Evolutionary conservation across 37 sponge, comb jelly and placozoan species (phyloP), one percentile per base, ranked within the genome.

Genomic region (Ianthella basta): DNA sequence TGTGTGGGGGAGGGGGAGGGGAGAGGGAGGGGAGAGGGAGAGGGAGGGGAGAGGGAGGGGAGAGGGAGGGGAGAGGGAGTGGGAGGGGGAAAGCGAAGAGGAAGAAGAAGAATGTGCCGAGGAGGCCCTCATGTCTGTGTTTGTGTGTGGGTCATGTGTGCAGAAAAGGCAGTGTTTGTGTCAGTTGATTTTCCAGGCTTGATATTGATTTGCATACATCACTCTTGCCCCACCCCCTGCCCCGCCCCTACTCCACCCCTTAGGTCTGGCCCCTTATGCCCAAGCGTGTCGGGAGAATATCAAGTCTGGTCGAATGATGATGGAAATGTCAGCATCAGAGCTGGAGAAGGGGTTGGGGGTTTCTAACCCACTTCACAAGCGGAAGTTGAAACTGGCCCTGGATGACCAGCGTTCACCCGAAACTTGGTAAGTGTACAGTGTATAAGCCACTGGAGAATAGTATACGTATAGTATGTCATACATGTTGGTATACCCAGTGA

Each of bases 361-460:
- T 32, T 34, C 80, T 21, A 89, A 97, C 55, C 89, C 87, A 15
- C 80, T 97, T 21, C 97, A 97, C 73, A 84, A 91, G 38, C 79
- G 92, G 68, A 94, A 94, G 86, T 85, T 97, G 18, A 36, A 69
- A 21, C 84, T 97, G 38, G 94, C 94, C 56, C 90, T 97, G 3
- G 92, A 91, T 41, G 94, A 94, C 36, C 56, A 83, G 33, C 81
- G 86, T 44, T 55, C 60, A 36, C 87, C 92, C 10, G 78, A 75
- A 25, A 60, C 85, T 5, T 56, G 39, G 85, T 84, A 35, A 72
- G 78, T 56, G 83, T 79, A 27, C 20, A 44, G 55, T 79, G 80
- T 40, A 50, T 15, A 41, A 10, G n/a, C n/a, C n/a, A n/a, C n/a
- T n/a, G n/a, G n/a, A n/a, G n/a, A n/a, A n/a, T n/a, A n/a, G n/a